These are phyloP conservation scores for Anadara kagoshimensis DNA, from an alignment of 1,140 invertebrate genomes.

Conservation along the genomic window DNA sequence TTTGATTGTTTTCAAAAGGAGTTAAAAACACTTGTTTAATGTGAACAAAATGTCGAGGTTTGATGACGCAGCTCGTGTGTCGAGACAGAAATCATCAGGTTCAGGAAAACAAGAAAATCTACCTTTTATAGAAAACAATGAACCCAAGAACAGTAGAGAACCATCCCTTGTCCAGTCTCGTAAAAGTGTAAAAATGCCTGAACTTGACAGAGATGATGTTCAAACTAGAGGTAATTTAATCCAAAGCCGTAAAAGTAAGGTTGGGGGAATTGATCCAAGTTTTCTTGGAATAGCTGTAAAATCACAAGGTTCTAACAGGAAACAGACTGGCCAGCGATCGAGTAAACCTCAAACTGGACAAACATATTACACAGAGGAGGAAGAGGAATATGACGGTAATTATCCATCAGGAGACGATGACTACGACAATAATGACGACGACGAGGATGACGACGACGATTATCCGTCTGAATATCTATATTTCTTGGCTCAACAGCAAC, in stretches of 20 bases:
- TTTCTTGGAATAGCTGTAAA: too few relatives aligned
- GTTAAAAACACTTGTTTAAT: too few relatives aligned
- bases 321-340: neutral
- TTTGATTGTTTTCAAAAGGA: too few relatives aligned
- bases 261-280: too few relatives aligned
- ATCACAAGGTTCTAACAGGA: neutral
- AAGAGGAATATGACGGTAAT: neutral
- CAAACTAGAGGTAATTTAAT: too few relatives aligned
- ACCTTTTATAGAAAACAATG: neutral
- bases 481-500: slow-evolving; percentile 8
- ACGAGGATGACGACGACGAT: slow-evolving; percentile 4
- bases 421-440: slow-evolving; percentile 22
- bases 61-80: neutral
- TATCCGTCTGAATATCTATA: slow-evolving; percentile 2
- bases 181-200: too few relatives aligned
- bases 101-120: neutral
- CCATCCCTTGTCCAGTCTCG: too few relatives aligned
- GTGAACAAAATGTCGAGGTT: neutral
- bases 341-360: neutral
- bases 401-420: neutral
- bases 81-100: neutral
- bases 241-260: too few relatives aligned
- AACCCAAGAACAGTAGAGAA: neutral
- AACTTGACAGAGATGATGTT: too few relatives aligned
- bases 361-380: neutral